A percentile compares a stretch with the other conserved stretches of the same genome.
phyloP scores from a whole-genome alignment of 1,140 invertebrate species.

The Microvelia longipes region DNA sequence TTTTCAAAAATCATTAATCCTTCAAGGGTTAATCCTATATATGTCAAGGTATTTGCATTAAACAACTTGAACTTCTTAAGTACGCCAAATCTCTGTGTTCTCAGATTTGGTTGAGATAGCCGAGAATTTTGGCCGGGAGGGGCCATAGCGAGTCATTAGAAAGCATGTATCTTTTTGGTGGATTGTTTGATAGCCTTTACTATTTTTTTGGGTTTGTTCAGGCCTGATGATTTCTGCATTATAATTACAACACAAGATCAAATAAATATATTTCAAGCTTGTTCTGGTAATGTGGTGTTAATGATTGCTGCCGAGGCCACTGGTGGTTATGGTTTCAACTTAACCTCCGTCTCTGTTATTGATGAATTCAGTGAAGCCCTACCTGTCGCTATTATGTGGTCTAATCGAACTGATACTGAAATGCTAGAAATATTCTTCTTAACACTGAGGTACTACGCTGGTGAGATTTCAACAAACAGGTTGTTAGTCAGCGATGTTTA shows the following conservation, averaged over 20 bases:
- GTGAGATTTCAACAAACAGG: not conserved
- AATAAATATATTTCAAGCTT: slow-evolving; percentile 5
- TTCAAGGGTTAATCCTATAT: too few species aligned
- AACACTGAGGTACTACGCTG: not conserved
- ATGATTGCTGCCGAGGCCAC: slow-evolving; percentile 8
- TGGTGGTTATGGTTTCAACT: slow-evolving; percentile 8
- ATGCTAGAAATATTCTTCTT: slow-evolving; percentile 4
- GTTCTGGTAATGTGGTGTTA: slow-evolving; percentile 8
- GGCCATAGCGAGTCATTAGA: too few species aligned
- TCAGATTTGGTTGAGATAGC: too few species aligned
- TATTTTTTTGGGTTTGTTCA: too few species aligned
- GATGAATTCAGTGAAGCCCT: slow-evolving; percentile 13
- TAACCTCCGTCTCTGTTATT: slow-evolving; percentile 10
- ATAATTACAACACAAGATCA: slow-evolving; percentile 12
- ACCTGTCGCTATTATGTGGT: slow-evolving; percentile 12
- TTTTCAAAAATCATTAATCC: too few species aligned
- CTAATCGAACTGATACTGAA: slow-evolving; percentile 3
- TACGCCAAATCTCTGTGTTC: too few species aligned
- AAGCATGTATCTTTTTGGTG: too few species aligned
- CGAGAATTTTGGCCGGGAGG: too few species aligned
- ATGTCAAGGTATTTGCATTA: too few species aligned
- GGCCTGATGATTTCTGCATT: slow-evolving; percentile 7
- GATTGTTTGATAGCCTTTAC: too few species aligned
- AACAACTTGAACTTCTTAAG: too few species aligned
- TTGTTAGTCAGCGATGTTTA: not conserved